Evolutionary conservation across 2,113 vertebrate genomes (phyloP).

Genomic region (Hydrochoerus hydrochaeris): DNA sequence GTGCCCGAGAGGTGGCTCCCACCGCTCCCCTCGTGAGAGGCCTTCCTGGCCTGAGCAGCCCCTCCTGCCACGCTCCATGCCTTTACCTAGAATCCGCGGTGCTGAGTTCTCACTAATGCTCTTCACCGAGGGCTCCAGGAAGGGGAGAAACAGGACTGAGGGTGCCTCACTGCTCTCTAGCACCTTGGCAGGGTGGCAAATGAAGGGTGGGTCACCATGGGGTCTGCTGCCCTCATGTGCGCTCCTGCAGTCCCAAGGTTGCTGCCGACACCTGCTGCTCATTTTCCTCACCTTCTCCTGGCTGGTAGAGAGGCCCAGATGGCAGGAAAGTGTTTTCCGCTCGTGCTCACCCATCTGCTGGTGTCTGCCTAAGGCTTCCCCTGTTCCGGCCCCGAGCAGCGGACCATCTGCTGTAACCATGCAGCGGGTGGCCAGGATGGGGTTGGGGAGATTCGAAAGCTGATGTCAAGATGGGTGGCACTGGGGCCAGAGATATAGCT

Average conservation of each 20-base stretch:
- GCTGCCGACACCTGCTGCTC: not conserved
- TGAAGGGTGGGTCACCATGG: rapidly evolving
- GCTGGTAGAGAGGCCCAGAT: not conserved
- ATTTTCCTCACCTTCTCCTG: not conserved
- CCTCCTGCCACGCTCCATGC: not conserved
- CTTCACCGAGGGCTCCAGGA: not conserved
- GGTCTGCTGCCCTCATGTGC: rapidly evolving
- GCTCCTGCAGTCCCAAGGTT: not conserved
- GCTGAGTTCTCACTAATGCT: not conserved
- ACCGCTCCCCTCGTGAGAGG: not conserved
- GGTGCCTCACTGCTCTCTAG: not conserved
- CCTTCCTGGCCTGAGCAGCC: not conserved
- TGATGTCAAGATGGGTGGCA: not conserved
- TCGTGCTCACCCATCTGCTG: too few relatives aligned
- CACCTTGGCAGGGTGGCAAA: not conserved
- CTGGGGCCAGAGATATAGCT: too few relatives aligned
- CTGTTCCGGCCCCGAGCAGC: not conserved
- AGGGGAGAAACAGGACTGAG: not conserved
- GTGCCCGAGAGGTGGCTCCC: not conserved
- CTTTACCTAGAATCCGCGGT: not conserved
- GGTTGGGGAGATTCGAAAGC: not conserved
- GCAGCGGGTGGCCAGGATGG: not conserved
- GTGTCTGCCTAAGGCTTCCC: not conserved
- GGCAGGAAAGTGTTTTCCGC: too few relatives aligned
- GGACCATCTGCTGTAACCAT: not conserved